These are phyloP conservation scores for Amblyteles armatorius DNA, from an alignment of 2,888 invertebrate genomes.

Conservation along the genomic window DNA sequence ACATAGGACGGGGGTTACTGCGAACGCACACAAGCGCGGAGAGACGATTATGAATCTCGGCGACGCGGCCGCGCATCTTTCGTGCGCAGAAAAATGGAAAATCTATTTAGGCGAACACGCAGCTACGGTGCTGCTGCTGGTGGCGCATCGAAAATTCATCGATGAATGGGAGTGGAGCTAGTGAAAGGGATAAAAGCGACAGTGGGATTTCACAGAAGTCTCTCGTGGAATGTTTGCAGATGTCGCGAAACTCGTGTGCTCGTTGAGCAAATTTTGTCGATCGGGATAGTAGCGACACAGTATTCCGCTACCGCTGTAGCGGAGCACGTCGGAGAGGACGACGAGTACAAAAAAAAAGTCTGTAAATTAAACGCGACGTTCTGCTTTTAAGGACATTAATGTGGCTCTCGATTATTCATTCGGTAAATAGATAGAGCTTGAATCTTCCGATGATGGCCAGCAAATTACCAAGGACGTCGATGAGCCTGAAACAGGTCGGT, in stretches of 20 bases:
- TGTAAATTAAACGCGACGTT: constrained; percentile 8
- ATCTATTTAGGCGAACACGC: constrained; percentile 51
- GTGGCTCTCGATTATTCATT: neutral
- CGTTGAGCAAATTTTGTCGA: neutral
- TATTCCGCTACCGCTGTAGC: constrained; percentile 9
- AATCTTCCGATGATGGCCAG: constrained; percentile 38
- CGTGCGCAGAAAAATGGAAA: constrained; percentile 67
- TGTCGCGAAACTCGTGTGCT: constrained; percentile 35
- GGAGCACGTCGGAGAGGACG: constrained; percentile 2
- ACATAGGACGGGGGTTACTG: constrained; percentile 16
- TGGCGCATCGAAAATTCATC: constrained; percentile 1
- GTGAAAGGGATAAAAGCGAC: constrained; percentile 26
- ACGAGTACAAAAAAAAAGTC: constrained; percentile 27
- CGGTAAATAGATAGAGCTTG: neutral
- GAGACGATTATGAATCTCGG: constrained; percentile 37
- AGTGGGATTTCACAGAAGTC: neutral
- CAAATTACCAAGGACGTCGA: constrained; percentile 69
- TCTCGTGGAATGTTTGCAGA: constrained; percentile 10
- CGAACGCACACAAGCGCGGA: constrained; percentile 39
- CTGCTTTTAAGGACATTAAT: neutral
- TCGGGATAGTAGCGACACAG: constrained; percentile 11
- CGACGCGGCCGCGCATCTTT: constrained; percentile 13
- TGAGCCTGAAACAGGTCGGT: constrained; percentile 76
- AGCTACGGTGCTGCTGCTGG: constrained; percentile 42
- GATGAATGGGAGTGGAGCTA: constrained; percentile 29